Evolutionary conservation across 2,888 invertebrate genomes (phyloP), one percentile per base, ranked within the genome.

Genomic region (Idaea dimidiata): DNA sequence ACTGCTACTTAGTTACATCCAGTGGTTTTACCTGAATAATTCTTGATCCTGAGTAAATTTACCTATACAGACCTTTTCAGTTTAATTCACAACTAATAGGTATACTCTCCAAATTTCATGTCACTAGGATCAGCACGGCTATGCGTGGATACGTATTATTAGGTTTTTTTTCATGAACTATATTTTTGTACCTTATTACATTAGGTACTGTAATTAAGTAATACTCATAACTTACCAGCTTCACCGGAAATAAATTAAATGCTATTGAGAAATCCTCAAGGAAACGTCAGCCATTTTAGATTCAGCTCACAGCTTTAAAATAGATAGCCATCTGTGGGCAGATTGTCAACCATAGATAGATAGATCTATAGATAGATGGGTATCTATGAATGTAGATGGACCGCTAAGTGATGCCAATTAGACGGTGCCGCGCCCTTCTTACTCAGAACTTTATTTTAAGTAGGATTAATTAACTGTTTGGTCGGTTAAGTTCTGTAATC

Each of bases 391-490:
- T 60, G 61, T 58, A 32, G 54, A 66, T 59, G 60, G 63, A 17
- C 61, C 72, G 71, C 72, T 76, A 77, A 76, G 73, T 75, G 78
- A 76, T 64, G 71, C 77, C 77, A 77, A 77, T 78, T 78, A 78
- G 77, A 66, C 61, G 62, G 17, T 59, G 54, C 33, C 65, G 64
- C 67, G 68, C 67, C 68, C 63, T 65, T 62, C 59, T 54, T n/a
- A 54, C 54, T 17, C 54, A 17, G 17, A 54, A 54, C 54, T 54
- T 43, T 43, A 43, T 43, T 43, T 43, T 43, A 43, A 43, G 43
- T 43, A 14, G 10, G 43, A 43, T 43, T 43, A 43, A 43, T 43
- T 43, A 43, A 43, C 43, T 43, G 43, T 43, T 43, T 6, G 43
- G 43, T 43, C 43, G 24, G 24, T 24, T 24, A 24, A 3, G 1